Conservation (phyloP, 35 echinoderm and acorn worm species). For the Anneissia japonica region DNA sequence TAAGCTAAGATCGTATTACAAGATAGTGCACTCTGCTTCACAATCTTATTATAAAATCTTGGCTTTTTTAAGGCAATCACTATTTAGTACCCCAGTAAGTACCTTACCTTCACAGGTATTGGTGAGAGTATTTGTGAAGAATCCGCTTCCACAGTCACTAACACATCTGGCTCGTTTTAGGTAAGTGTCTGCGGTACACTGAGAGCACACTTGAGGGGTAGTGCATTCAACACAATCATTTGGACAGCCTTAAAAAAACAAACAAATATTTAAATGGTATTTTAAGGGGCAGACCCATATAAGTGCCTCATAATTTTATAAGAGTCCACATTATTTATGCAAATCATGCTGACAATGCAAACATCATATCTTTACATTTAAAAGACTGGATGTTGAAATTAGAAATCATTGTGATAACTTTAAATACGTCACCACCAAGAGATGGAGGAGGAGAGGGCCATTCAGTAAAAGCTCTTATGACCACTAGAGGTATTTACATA, state of each 20-base stretch:
- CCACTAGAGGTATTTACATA: no score
- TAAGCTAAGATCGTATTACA: not conserved
- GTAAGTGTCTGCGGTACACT: conserved; percentile 48
- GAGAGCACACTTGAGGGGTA: conserved; percentile 49
- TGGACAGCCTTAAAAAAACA: conserved; percentile 57
- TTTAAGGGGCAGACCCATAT: no score
- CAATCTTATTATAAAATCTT: not conserved
- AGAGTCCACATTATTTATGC: no score
- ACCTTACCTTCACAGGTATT: conserved; percentile 78
- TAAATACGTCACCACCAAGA: no score
- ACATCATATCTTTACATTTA: no score
- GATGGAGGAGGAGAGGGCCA: no score
- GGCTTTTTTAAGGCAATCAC: not conserved
- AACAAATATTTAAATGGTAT: no score
- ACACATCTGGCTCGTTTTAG: conserved; percentile 52
- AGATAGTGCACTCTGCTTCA: not conserved
- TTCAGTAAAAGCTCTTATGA: no score
- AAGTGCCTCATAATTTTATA: no score
- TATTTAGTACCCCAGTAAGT: not conserved
- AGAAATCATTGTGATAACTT: no score
- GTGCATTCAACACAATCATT: conserved; percentile 62
- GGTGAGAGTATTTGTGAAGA: conserved; percentile 56
- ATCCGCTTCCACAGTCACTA: conserved; percentile 47
- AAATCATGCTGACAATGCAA: no score
- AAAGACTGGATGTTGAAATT: no score